A percentile compares a stretch with the other conserved stretches of the same genome.
Conservation (phyloP, 2,797 vertebrate species). For the Hydrolagus colliei region DNA sequence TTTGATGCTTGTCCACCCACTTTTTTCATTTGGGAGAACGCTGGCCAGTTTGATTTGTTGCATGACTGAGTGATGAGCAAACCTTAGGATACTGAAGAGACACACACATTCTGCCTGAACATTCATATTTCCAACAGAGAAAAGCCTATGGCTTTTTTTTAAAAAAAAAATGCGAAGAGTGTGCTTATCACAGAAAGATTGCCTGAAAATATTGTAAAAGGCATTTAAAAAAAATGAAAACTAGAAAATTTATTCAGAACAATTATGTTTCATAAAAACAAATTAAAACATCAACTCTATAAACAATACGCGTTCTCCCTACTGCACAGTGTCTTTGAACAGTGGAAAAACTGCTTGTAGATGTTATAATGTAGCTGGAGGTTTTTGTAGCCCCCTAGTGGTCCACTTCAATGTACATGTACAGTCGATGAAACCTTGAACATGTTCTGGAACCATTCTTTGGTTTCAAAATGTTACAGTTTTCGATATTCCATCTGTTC, state of each 20-base stretch:
- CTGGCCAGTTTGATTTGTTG: neutral
- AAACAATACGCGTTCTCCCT: too few species aligned
- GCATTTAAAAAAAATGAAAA: too few species aligned
- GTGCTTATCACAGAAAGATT: neutral
- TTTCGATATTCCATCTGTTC: neutral
- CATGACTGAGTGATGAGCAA: neutral
- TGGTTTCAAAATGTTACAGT: neutral
- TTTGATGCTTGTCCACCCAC: neutral
- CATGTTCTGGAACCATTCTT: neutral
- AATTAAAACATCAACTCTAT: too few species aligned
- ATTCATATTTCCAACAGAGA: neutral
- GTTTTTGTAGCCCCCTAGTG: neutral
- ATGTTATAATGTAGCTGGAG: too few species aligned
- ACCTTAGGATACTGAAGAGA: neutral
- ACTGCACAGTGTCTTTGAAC: too few species aligned
- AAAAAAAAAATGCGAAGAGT: neutral
- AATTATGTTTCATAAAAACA: too few species aligned
- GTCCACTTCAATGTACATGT: neutral
- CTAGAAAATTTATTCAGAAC: too few species aligned
- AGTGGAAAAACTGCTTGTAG: too few species aligned
- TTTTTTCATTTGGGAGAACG: neutral
- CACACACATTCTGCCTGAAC: too few species aligned
- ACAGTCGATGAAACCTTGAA: neutral
- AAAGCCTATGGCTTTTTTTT: neutral
- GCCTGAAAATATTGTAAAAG: too few species aligned